phyloP scores from a whole-genome alignment of 2,888 invertebrate genomes.

The Tolmerus cingulatus region DNA sequence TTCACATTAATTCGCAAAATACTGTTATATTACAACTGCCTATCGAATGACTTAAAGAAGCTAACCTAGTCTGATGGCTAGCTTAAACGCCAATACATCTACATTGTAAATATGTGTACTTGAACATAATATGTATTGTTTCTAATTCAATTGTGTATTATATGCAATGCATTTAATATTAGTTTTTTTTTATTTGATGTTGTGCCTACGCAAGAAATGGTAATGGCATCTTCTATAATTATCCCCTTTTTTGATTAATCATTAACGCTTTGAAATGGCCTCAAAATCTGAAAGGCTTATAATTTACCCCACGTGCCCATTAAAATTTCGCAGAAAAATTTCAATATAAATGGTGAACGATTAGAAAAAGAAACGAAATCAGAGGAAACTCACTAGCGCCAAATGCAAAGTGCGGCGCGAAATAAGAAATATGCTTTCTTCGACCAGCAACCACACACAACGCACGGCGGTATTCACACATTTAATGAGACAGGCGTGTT shows the following conservation, averaged over 20 bases:
- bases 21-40: no score
- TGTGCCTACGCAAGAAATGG: neutral
- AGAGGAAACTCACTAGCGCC: neutral
- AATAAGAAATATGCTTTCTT: neutral
- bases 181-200: neutral
- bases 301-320: neutral
- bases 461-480: neutral
- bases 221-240: neutral
- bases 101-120: no score
- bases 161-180: neutral
- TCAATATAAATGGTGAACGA: neutral
- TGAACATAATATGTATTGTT: neutral
- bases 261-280: neutral
- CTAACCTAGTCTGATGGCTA: no score
- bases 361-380: neutral
- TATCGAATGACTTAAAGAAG: no score
- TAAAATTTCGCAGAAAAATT: neutral
- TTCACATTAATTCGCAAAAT: no score
- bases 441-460: neutral
- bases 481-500: neutral
- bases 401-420: neutral
- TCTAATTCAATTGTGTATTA: neutral
- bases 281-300: neutral
- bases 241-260: neutral
- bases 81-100: no score